These are phyloP conservation scores for Drosophila pallidifrons DNA, from an alignment of 1,140 invertebrate species.

Conservation along the genomic window DNA sequence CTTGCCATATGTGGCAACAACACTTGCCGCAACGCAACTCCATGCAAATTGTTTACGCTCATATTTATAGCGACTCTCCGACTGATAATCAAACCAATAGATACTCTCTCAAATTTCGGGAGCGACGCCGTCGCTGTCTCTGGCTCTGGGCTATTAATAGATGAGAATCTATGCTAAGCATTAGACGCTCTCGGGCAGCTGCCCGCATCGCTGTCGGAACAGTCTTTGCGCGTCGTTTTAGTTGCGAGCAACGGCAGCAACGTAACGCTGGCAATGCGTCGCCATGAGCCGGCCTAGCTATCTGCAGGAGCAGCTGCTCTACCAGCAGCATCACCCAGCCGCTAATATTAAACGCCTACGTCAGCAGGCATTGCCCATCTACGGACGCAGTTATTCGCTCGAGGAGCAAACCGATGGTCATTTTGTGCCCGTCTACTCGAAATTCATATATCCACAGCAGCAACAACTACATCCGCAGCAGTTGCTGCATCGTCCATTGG, in stretches of 20 bases:
- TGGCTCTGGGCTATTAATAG: constrained; percentile 67
- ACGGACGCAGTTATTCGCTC: constrained; percentile 69
- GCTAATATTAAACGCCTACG: constrained; percentile 74
- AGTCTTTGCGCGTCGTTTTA: constrained; percentile 67
- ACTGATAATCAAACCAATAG: constrained; percentile 1
- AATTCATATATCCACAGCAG: constrained; percentile 58
- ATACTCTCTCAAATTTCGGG: constrained; percentile 29
- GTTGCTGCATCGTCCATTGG: constrained; percentile 14
- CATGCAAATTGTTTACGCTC: constrained; percentile 40
- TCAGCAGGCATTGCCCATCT: constrained; percentile 62
- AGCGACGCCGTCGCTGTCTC: neutral
- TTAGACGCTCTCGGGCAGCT: constrained; percentile 54
- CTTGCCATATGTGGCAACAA: constrained; percentile 34
- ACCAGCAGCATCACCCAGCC: constrained; percentile 61
- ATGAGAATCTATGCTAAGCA: constrained; percentile 48
- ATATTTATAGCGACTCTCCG: constrained; percentile 31
- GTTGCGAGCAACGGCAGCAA: constrained; percentile 58
- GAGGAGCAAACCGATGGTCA: constrained; percentile 49
- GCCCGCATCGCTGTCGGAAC: constrained; percentile 17
- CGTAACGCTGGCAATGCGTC: constrained; percentile 55
- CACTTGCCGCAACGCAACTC: constrained; percentile 37
- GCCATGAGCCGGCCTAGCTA: constrained; percentile 71
- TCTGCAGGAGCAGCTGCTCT: constrained; percentile 57
- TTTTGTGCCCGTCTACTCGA: constrained; percentile 66
- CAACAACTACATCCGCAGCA: neutral